Evolutionary conservation across 2,888 invertebrate species (phyloP).

Genomic region (Ormyrus nitidulus): DNA sequence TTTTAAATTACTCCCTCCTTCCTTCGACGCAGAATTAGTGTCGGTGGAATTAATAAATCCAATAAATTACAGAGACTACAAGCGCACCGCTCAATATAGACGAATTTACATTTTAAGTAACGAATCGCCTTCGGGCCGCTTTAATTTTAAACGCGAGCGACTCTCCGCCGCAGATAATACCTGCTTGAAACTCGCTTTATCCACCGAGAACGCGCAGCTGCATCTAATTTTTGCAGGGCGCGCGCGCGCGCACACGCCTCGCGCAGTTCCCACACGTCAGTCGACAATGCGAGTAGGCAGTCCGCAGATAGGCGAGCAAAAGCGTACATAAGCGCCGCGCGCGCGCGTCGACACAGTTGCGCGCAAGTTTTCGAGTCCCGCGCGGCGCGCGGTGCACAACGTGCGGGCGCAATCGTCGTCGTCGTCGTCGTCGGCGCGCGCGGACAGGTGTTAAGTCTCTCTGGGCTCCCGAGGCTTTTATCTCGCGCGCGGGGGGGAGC

Average conservation of each 20-base stretch:
- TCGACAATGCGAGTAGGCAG: background rate
- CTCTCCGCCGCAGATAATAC: too few species aligned
- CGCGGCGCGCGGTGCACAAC: background rate
- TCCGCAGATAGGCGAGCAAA: background rate
- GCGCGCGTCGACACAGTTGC: background rate
- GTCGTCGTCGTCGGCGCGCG: background rate
- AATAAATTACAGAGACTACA: too few species aligned
- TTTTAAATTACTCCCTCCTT: too few species aligned
- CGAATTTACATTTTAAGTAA: too few species aligned
- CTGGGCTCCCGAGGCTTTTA: conserved; percentile 22
- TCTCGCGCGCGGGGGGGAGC: background rate
- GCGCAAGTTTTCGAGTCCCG: conserved; percentile 26
- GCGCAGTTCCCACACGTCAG: background rate
- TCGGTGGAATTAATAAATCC: too few species aligned
- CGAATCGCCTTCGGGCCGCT: too few species aligned
- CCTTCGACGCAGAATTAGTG: too few species aligned
- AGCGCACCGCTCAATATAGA: too few species aligned
- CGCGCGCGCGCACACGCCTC: background rate
- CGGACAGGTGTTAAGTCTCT: conserved; percentile 50
- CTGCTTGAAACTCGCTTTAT: too few species aligned
- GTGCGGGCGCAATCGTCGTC: conserved; percentile 50
- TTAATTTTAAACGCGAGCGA: too few species aligned
- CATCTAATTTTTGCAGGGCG: background rate
- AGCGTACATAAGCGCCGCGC: conserved; percentile 1
- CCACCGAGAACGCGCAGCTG: too few species aligned